Conservation (phyloP, 1,140 invertebrate species). For the Stegodyphus dumicola region DNA sequence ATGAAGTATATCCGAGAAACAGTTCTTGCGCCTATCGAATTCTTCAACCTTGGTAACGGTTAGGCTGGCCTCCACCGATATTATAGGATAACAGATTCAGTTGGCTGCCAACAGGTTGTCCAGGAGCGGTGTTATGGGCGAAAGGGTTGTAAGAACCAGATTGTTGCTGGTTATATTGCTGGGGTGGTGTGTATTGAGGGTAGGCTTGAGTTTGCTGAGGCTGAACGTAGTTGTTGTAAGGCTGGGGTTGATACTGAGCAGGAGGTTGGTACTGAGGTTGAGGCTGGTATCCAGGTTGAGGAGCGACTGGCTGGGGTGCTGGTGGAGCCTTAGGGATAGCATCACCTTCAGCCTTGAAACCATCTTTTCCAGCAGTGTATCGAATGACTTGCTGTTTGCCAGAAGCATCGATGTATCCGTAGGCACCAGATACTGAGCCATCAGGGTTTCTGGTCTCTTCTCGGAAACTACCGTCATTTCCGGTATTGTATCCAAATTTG, state of each 20-base stretch:
- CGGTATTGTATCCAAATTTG: constrained; percentile 63
- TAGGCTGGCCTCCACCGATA: constrained; percentile 22
- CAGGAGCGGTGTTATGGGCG: constrained; percentile 36
- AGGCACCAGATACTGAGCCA: constrained; percentile 71
- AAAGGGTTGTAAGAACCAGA: constrained; percentile 46
- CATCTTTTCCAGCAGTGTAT: constrained; percentile 76
- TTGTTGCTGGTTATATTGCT: constrained; percentile 16
- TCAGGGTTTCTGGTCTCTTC: constrained; percentile 63
- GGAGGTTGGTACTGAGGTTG: constrained; percentile 23
- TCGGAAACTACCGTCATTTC: constrained; percentile 59
- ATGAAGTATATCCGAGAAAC: no score
- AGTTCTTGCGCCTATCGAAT: neutral
- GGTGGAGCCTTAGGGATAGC: constrained; percentile 40
- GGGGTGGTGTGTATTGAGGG: constrained; percentile 33
- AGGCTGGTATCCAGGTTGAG: constrained; percentile 29
- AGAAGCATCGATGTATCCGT: constrained; percentile 73
- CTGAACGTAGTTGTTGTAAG: constrained; percentile 55
- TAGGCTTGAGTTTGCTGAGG: constrained; percentile 38
- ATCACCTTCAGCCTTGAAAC: constrained; percentile 72
- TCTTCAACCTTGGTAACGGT: constrained; percentile 48
- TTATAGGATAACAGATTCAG: constrained; percentile 37
- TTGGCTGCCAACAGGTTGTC: neutral
- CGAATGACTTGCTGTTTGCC: constrained; percentile 74
- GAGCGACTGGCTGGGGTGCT: constrained; percentile 48
- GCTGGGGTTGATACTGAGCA: neutral